Percentiles rank a stretch among this genome's conserved stretches.
Conservation (phyloP, 2,113 vertebrate genomes). For the Notiomystis cincta region DNA sequence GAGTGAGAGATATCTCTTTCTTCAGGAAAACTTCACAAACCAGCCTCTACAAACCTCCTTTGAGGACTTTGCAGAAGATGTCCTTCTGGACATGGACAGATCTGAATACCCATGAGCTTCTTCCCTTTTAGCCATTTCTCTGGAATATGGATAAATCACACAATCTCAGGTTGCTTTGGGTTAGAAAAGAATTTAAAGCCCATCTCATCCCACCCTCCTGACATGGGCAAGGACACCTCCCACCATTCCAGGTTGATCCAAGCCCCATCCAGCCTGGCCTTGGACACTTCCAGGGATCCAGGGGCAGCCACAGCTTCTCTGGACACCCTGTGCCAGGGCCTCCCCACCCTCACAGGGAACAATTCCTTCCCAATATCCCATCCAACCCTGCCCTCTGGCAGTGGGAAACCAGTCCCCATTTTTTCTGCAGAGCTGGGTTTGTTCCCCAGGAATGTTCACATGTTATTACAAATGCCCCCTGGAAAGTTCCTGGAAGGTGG, state of each 20-base stretch:
- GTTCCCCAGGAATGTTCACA: not conserved
- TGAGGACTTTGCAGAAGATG: not conserved
- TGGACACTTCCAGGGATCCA: not conserved
- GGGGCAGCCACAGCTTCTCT: not conserved
- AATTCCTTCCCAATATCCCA: not conserved
- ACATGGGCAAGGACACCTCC: not conserved
- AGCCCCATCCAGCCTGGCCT: accelerated
- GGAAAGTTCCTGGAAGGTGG: not conserved
- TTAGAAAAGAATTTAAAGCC: not conserved
- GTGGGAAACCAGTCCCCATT: not conserved
- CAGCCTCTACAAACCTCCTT: not conserved
- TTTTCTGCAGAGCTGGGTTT: not conserved
- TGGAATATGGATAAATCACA: not conserved
- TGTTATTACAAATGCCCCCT: not conserved
- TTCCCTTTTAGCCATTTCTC: not conserved
- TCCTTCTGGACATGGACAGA: not conserved
- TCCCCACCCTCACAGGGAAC: accelerated
- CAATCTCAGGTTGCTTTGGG: not conserved
- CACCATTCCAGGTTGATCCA: accelerated
- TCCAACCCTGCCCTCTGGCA: accelerated
- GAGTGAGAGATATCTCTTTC: not conserved
- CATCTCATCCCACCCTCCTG: not conserved
- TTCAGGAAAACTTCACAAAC: not conserved
- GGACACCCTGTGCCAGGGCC: not conserved
- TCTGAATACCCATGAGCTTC: not conserved